Conservation (phyloP, 2,113 vertebrate genomes). For the Astatoreochromis straeleni region DNA sequence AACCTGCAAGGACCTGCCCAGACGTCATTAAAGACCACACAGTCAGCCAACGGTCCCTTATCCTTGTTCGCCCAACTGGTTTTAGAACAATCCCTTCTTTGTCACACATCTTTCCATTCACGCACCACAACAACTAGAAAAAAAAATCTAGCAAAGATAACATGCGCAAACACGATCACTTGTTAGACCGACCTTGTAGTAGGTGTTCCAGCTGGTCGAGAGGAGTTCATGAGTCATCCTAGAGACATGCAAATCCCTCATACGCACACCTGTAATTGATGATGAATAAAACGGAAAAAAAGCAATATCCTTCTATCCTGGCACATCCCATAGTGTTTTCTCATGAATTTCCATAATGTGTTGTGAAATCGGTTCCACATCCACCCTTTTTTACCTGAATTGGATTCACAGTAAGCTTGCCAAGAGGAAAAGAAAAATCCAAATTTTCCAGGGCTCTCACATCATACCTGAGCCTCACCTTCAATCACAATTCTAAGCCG, state of each 20-base stretch:
- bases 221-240: slow-evolving; percentile 38
- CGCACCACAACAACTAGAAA: slow-evolving; percentile 9
- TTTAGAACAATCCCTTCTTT: slow-evolving; percentile 25
- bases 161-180: slow-evolving; percentile 32
- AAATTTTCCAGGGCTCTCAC: not conserved
- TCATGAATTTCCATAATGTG: slow-evolving; percentile 19
- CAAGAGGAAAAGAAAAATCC: not conserved
- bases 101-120: slow-evolving; percentile 4
- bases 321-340: slow-evolving; percentile 2
- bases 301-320: slow-evolving; percentile 1
- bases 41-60: slow-evolving; percentile 12
- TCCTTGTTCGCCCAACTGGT: not conserved
- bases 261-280: slow-evolving; percentile 44
- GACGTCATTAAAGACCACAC: slow-evolving; percentile 46
- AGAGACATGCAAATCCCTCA: slow-evolving; percentile 31
- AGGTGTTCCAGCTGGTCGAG: slow-evolving; percentile 22
- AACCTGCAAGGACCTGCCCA: slow-evolving; percentile 57
- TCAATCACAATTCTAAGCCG: slow-evolving; percentile 1
- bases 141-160: slow-evolving; percentile 14
- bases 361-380: slow-evolving; percentile 35
- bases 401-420: slow-evolving; percentile 7
- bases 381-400: slow-evolving; percentile 33
- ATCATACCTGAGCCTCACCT: not conserved
- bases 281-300: not conserved
- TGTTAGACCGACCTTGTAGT: not conserved